Base-by-base conservation (phyloP, 2,113 vertebrate species). In the Anoplopoma fimbria region DNA sequence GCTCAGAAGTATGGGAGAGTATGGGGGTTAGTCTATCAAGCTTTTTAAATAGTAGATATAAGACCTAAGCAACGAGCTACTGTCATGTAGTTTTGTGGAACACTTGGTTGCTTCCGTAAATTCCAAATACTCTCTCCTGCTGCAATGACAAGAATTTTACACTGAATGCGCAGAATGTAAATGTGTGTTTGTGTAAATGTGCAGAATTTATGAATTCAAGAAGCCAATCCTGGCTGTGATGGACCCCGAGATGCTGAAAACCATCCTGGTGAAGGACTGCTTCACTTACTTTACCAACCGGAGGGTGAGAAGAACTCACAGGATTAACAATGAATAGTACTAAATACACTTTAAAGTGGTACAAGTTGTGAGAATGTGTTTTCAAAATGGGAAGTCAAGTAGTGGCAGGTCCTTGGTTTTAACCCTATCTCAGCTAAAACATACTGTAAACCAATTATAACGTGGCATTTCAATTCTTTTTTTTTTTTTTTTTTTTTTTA, bases 261-360 rank as follows among this genome's bases (percentile, higher is more conserved):
- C 42, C 77, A 90, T 91, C 70, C 55, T 92, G 47, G 88, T 93
- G 69, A 93, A 90, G 58, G 77, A 91, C 51, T 88, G 79, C 51
- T 88, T 88, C 79, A 88, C 83, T 15, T 49, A 87, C 72, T 93
- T 93, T 15, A 84, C 83, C 55, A 92, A 92, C 78, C 75, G 83
- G 2, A 70, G 81, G 79, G 89, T 92, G 61, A 86, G 84, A 64
- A 53, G 84, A 70, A 53, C 36, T 77, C 7, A n/a, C 14, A 23
- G 2, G 17, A 38, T n/a, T 21, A 42, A 69, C 3, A 34, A 6
- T n/a, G 1, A 73, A 34, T 3, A 17, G n/a, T 51, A 49, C 12
- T 25, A 40, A 57, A 55, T 4, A 72, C 5, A 5, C 10, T 13
- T 68, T n/a, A 65, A 42, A 27, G 42, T 27, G 6, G 62, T 14